Evolutionary conservation across 2,888 invertebrate genomes (phyloP), one percentile per base, ranked within the genome.

Genomic region (Erannis defoliaria): DNA sequence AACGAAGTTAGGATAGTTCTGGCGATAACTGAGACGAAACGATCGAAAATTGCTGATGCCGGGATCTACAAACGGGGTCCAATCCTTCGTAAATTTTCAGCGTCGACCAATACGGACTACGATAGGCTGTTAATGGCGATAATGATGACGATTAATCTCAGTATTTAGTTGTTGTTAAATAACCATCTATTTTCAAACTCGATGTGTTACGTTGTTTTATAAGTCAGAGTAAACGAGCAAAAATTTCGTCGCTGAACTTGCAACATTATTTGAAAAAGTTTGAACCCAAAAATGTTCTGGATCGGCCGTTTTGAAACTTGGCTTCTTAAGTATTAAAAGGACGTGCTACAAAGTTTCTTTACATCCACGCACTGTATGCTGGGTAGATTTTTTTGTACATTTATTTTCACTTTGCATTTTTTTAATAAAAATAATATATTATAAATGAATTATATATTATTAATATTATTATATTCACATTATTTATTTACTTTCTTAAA

Each of bases 161-260:
- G n/a, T 14, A n/a, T 1, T 14, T 38, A 18, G 10, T 18, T 10
- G 9, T 8, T 6, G 8, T 38, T 3, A 31, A 64, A 68, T 64
- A 62, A 46, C 58, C 38, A 56, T 66, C 62, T 68, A 66, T 66
- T 66, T 64, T 38, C 8, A 1, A 49, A 58, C 37, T 54, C 35
- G 40, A 38, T 55, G 53, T 62, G 57, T 35, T 33, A 50, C 57
- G 33, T 54, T 42, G 29, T 46, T 55, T 49, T 59, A 56, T 62
- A 54, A 58, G 50, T 42, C 65, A 45, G 2, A 14, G 43, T n/a
- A 21, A 61, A 56, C 55, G 18, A 63, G 60, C 58, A 63, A 49
- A 40, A 64, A 59, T 62, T 57, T 60, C 56, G 42, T 57, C 29
- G 53, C 62, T 38, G 55, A 58, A 61, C 57, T 64, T 66, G 48